Conservation (phyloP, 1,140 invertebrate species). For the Tachypleus tridentatus region DNA sequence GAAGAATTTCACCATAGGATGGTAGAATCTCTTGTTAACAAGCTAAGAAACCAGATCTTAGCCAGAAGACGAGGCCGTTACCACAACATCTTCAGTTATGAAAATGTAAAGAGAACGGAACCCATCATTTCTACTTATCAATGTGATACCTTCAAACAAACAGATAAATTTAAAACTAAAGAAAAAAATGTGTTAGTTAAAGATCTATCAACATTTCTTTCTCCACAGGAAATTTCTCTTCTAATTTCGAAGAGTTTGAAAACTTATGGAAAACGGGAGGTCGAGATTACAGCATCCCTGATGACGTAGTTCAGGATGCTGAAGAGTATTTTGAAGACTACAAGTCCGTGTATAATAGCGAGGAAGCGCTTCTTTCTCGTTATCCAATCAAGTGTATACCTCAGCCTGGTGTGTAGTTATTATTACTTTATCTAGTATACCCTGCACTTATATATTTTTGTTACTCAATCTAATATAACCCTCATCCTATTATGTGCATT, state of each 20-base stretch:
- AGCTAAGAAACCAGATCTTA: neutral
- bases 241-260: conserved; percentile 25
- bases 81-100: neutral
- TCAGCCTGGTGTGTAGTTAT: conserved; percentile 45
- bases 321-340: conserved; percentile 56
- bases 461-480: no score
- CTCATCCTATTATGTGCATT: no score
- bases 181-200: neutral
- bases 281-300: conserved; percentile 54
- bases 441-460: neutral
- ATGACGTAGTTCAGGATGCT: conserved; percentile 53
- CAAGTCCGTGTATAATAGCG: conserved; percentile 31
- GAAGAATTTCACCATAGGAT: no score
- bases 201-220: neutral
- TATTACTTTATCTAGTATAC: no score
- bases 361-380: conserved; percentile 24
- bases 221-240: conserved; percentile 17
- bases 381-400: conserved; percentile 56
- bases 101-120: neutral
- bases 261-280: conserved; percentile 47
- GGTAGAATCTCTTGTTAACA: no score
- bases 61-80: neutral
- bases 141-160: neutral
- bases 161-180: neutral
- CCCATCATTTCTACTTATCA: neutral